A percentile compares a stretch with the other conserved stretches of the same genome.
phyloP scores from a whole-genome alignment of 2,888 invertebrate species.

The Aphodius granarius region DNA sequence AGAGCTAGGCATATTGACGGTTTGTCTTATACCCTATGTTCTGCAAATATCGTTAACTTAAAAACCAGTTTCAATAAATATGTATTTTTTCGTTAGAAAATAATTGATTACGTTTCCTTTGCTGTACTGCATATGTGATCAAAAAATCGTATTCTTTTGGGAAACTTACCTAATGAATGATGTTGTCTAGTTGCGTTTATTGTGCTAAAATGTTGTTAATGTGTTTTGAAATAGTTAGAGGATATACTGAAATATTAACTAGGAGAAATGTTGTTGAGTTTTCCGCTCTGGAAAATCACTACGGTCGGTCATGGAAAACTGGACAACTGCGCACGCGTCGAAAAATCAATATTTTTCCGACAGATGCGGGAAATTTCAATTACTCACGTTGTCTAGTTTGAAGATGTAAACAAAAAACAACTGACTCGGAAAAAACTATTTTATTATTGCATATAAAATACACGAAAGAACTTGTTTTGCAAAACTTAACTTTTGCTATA shows the following conservation, averaged over 20 bases:
- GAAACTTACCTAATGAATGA: too few species aligned
- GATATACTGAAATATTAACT: too few species aligned
- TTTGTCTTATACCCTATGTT: not conserved
- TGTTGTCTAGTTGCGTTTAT: too few species aligned
- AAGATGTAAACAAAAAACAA: too few species aligned
- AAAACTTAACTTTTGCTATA: not conserved
- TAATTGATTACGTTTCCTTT: too few species aligned
- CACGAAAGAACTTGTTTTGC: not conserved
- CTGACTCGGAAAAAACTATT: too few species aligned
- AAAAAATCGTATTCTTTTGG: too few species aligned
- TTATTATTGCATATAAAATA: not conserved
- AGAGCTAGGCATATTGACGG: slow-evolving; percentile 70
- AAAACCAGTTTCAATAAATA: not conserved
- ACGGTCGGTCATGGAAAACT: not conserved
- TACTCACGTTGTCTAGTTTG: too few species aligned
- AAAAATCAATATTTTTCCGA: not conserved
- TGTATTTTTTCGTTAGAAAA: not conserved
- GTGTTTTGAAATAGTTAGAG: too few species aligned
- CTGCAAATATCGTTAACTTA: not conserved
- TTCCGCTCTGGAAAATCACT: not conserved
- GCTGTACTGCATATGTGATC: too few species aligned
- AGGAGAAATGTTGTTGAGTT: too few species aligned
- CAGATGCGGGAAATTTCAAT: not conserved
- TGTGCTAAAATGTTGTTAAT: too few species aligned
- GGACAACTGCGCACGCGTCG: not conserved